Base-by-base conservation (phyloP, 92 coral and sea anemone genomes). In the Bergia sp. region DNA sequence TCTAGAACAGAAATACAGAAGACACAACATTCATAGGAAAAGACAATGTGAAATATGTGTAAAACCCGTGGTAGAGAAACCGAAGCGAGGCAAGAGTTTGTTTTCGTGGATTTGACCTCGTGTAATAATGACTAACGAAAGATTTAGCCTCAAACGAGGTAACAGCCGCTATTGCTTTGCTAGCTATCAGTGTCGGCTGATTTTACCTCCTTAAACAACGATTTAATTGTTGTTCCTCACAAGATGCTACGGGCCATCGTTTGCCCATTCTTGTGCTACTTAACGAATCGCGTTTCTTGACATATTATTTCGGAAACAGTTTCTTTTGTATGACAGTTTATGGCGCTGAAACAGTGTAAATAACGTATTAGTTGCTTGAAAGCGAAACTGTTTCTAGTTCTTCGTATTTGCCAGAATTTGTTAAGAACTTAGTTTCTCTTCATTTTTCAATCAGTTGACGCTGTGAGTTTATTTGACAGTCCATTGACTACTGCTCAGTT, bases 21-120 rank as follows among this genome's bases (percentile, higher is more conserved):
- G 65, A 84, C 87, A 43, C 77, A 43, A 69, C 87, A 4, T 69
- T 18, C 87, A 1, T n/a, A 71, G 44, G 77, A 71, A 84, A 84
- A 37, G 42, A 79, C 57, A 58, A 58, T 39, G 36, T 58, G 74
- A 7, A 47, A 47, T 45, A 37, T 69, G n/a, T 41, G 42, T 83
- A 83, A 78, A 83, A 45, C 45, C 77, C 40, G 64, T 69, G 53
- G 65, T 82, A 82, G 57, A 44, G 7, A 43, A 67, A 37, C 4
- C 65, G 13, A 83, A 57, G 64, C 74, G 65, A 41, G 55, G 41
- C 74, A 72, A 18, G 66, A 23, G 65, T 61, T 41, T 69, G 40
- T 44, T 76, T 76, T 44, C 50, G 41, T 53, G 53, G 8, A 16
- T 40, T 76, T 76, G 50, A n/a, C 44, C 53, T 45, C 38, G 44